Base-by-base conservation (phyloP, 1,140 invertebrate genomes). In the Drosophila hydei region DNA sequence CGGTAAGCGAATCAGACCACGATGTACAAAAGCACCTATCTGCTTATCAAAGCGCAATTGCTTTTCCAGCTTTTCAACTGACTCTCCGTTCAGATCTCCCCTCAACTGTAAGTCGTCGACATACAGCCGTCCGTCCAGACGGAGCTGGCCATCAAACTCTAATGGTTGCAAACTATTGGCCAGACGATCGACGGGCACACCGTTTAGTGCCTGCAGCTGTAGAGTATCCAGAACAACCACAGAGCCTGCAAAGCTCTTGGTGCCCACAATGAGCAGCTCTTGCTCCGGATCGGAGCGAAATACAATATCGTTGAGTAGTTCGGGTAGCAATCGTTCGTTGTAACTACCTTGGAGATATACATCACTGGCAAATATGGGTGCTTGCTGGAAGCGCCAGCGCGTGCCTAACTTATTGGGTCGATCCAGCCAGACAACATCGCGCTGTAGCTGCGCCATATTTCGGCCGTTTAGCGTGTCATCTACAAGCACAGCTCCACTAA, bases 341-440 rank as follows among this genome's bases (percentile, higher is more conserved):
- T 69, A 85, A 38, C 60, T 76, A 12, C 90, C 90, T 4, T 70
- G 43, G 0, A 91, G 45, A 12, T 68, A 42, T 0, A 91, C 62
- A 27, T 85, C 72, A 6, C 47, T 72, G 23, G 38, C 61, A 11
- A 91, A 61, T 0, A 55, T 45, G 0, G 89, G 67, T 5, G 68
- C 19, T 1, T 77, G 45, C n/a, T 43, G 33, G 16, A 91, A 78
- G 2, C 16, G 54, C 56, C 90, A 76, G 3, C 75, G 63, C 0
- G 67, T 87, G 6, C 68, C 65, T 4, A 91, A 19, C 12, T 79
- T 78, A 16, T 91, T 91, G 21, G 72, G 68, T 4, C 69, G 72
- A 50, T 91, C 79, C 48, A 91, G 19, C 90, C 90, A 90, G 21
- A 91, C 76, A 6, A 69, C 78, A 8, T 80, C 69, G 0, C 79